Base-by-base conservation (phyloP, 2,888 invertebrate species). In the Candidula unifasciata region DNA sequence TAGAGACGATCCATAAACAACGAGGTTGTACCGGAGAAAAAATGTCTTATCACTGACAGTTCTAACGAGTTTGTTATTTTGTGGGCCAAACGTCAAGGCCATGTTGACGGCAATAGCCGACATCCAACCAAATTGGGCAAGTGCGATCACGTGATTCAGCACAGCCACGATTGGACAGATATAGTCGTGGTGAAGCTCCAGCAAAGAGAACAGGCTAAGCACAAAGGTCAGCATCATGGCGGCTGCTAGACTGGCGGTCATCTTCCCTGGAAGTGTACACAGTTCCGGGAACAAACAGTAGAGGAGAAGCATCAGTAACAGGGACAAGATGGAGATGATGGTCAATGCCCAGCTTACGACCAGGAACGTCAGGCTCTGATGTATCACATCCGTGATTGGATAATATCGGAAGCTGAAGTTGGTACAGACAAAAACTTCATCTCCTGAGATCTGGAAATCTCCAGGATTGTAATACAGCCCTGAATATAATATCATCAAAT, bases 31-130 rank as follows among this genome's bases (percentile, higher is more conserved):
- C 0, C 68, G 64, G 0, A 78, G 27, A 33, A 81, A 86, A 8
- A 64, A 21, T 18, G 33, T 37, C 5, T 54, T 37, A 3, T 68
- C 52, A 21, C 30, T 60, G 21, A n/a, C n/a, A 18, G 82, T 24
- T 30, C n/a, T 68, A 18, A 54, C 27, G 2, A 57, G 24, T 0
- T 30, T 64, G n/a, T 35, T 69, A 30, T 33, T 13, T n/a, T 64
- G 33, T 27, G 66, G 73, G 33, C 83, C 37, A 57, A 87, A 87
- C 18, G 87, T 87, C 54, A 71, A 30, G 35, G 85, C 84, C 87
- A 87, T 87, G 77, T 87, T 83, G 54, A 83, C 69, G 33, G 87
- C 82, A n/a, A 87, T 85, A 35, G 86, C 86, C 2, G 86, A 85
- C 87, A 87, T 87, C 87, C 87, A 87, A 2, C 77, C 82, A 54